A percentile compares a stretch with the other conserved stretches of the same genome.
Evolutionary conservation across 2,797 vertebrate species (phyloP).

Genomic region (Cuniculus paca): DNA sequence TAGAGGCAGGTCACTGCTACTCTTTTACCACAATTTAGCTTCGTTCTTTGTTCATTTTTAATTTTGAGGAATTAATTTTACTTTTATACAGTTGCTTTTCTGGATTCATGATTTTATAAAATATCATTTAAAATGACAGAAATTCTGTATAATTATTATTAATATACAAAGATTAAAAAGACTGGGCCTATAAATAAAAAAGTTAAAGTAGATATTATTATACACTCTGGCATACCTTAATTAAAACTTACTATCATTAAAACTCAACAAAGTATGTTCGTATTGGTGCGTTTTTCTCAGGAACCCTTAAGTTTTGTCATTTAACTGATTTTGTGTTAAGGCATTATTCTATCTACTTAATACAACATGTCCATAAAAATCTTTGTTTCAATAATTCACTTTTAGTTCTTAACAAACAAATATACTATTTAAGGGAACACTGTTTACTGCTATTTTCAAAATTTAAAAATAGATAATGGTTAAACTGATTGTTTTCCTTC

Average conservation of each 20-base stretch:
- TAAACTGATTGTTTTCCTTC: not conserved
- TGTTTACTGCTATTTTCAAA: not conserved
- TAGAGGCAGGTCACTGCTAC: not conserved
- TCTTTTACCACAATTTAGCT: not conserved
- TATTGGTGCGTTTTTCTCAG: constrained; percentile 13
- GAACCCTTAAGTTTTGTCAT: not conserved
- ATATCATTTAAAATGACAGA: not conserved
- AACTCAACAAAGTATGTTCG: not conserved
- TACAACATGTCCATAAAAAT: not conserved
- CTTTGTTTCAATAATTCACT: constrained; percentile 26
- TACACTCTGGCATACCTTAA: not conserved
- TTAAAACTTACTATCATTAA: constrained; percentile 12
- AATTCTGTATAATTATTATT: not conserved
- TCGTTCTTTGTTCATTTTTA: constrained; percentile 6
- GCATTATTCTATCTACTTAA: not conserved
- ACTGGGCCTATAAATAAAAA: constrained; percentile 5
- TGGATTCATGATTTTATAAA: constrained; percentile 25
- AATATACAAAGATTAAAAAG: not conserved
- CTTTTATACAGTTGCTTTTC: not conserved
- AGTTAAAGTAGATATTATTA: not conserved
- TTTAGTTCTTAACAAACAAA: constrained; percentile 7
- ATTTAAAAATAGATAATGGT: not conserved
- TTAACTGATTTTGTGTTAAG: not conserved
- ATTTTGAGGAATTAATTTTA: constrained; percentile 18
- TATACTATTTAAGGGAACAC: not conserved